Base-by-base conservation (phyloP, 2,113 vertebrate genomes). In the Murina feae region DNA sequence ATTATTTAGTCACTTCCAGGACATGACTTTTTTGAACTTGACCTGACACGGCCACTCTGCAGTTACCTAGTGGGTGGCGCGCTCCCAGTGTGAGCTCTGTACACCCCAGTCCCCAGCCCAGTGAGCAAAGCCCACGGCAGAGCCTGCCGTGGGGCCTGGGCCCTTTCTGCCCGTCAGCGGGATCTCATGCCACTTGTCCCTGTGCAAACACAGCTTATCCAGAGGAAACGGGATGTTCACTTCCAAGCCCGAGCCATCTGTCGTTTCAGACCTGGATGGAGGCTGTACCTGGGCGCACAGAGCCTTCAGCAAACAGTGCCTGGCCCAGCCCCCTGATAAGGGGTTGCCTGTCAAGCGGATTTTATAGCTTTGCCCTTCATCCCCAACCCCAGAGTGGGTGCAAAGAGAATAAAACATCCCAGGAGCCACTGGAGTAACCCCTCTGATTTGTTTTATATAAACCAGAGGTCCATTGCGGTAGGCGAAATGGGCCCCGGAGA, bases 271-370 rank as follows among this genome's bases (percentile, higher is more conserved):
- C 53, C 81, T 90, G 84, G 55, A 47, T 75, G 71, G 74, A 53
- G 92, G 78, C 90, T 90, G 74, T 68, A 86, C 78, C 93, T 86
- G 82, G 79, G 74, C 4, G 0, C 78, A 55, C 37, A 8, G 78
- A 83, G 82, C 95, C 91, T 95, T 97, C 16, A 55, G 96, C 94
- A 97, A 97, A 97, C 90, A 97, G 68, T 63, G 9, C 76, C 76
- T 65, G 49, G 89, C 84, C 72, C 9, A 2, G 75, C 18, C 55
- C 25, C 13, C 82, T 96, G 95, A 95, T 96, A 97, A 97, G 78
- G 69, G 42, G 32, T 71, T 92, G 82, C 85, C 82, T 86, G 74
- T 92, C 76, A 60, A 94, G 90, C 95, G 93, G 92, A 78, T 86
- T 96, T 96, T 95, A 97, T 72, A 83, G 94, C 55, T 82, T 74